These are phyloP conservation scores for Drosophila infuscata DNA, from an alignment of 2,888 invertebrate species.

Conservation along the genomic window DNA sequence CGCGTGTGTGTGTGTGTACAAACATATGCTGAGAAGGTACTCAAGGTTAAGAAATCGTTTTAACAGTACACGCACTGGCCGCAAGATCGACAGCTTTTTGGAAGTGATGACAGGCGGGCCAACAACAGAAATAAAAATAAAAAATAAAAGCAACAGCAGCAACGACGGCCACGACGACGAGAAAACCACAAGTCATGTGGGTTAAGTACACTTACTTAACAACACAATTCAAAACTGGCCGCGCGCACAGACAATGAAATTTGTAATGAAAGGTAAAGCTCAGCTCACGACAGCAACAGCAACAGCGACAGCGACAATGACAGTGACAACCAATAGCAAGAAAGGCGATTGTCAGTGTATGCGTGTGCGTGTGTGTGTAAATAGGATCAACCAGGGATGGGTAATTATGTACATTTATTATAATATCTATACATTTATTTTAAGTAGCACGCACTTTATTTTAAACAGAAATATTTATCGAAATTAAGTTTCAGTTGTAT, in stretches of 20 bases:
- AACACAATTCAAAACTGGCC: constrained; percentile 78
- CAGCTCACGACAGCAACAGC: constrained; percentile 41
- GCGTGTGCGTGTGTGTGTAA: constrained; percentile 15
- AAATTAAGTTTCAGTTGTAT: not conserved
- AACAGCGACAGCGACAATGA: constrained; percentile 31
- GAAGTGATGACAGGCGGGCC: constrained; percentile 68
- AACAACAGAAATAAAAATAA: constrained; percentile 34
- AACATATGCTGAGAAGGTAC: constrained; percentile 67
- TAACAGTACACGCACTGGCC: constrained; percentile 63
- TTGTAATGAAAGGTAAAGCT: constrained; percentile 71
- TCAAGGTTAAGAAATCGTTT: constrained; percentile 80
- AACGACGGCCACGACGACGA: constrained; percentile 22
- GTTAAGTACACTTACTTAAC: constrained; percentile 81
- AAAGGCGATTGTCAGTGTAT: constrained; percentile 28
- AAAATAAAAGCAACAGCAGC: constrained; percentile 30
- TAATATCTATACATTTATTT: not conserved
- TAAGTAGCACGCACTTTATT: not conserved
- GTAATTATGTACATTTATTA: not conserved
- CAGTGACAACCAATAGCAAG: constrained; percentile 38
- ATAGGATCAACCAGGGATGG: constrained; percentile 55
- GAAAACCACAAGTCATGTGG: constrained; percentile 80
- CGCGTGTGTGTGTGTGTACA: constrained; percentile 7
- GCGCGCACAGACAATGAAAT: constrained; percentile 75
- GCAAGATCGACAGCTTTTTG: constrained; percentile 70
- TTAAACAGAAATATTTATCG: not conserved